Conservation (phyloP, 2,797 vertebrate genomes). For the Pantherophis vulpinus region DNA sequence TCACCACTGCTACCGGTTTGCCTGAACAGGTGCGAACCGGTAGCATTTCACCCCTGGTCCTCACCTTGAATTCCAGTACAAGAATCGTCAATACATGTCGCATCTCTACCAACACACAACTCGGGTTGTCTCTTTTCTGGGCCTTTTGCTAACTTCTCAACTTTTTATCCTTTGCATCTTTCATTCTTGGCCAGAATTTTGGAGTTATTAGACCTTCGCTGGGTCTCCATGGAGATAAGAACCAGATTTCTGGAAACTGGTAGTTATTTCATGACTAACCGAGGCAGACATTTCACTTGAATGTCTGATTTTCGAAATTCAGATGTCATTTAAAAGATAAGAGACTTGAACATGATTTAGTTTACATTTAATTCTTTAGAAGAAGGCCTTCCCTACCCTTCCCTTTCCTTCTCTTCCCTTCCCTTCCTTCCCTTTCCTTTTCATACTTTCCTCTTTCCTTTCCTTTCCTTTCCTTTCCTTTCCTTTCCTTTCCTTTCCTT, state of each 20-base stretch:
- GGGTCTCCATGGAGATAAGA: constrained; percentile 8
- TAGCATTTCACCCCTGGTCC: too few relatives aligned
- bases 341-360: constrained; percentile 10
- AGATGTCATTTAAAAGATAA: not conserved
- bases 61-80: not conserved
- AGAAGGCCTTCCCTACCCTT: too few relatives aligned
- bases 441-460: too few relatives aligned
- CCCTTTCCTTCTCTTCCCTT: too few relatives aligned
- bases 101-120: not conserved
- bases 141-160: not conserved
- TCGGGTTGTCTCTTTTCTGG: not conserved
- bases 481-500: too few relatives aligned
- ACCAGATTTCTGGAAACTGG: constrained; percentile 22
- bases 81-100: not conserved
- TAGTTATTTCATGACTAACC: constrained; percentile 31
- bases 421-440: too few relatives aligned
- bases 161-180: not conserved
- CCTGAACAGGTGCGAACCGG: too few relatives aligned
- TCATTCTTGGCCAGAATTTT: constrained; percentile 26
- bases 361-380: constrained; percentile 7
- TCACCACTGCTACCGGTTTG: too few relatives aligned
- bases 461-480: too few relatives aligned
- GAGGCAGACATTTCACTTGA: not conserved
- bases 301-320: not conserved
- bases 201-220: not conserved